Evolutionary conservation across 1,140 invertebrate genomes (phyloP).

Genomic region (Drosophila prosaltans): DNA sequence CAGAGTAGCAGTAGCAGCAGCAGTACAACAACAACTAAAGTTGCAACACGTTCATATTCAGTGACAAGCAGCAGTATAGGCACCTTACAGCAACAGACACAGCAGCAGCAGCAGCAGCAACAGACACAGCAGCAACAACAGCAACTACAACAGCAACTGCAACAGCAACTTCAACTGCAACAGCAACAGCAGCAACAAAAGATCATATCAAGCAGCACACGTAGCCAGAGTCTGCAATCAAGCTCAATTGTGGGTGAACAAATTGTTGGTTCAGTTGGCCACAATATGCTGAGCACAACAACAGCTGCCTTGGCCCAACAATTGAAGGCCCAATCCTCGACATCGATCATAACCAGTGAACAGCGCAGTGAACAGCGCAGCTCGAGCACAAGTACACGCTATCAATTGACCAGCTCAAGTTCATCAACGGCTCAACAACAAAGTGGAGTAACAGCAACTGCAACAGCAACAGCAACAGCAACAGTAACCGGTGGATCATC

Average conservation of each 20-base stretch:
- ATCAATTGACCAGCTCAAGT: slow-evolving; percentile 48
- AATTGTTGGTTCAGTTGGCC: slow-evolving; percentile 23
- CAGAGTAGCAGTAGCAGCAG: slow-evolving; percentile 36
- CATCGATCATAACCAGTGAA: slow-evolving; percentile 70
- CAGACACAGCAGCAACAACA: slow-evolving; percentile 32
- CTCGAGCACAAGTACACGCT: slow-evolving; percentile 58
- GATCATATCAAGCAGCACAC: slow-evolving; percentile 72
- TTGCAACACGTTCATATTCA: slow-evolving; percentile 73
- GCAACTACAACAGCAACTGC: slow-evolving; percentile 33
- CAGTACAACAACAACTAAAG: slow-evolving; percentile 66
- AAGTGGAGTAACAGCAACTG: slow-evolving; percentile 1
- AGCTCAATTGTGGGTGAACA: slow-evolving; percentile 67
- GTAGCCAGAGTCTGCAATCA: slow-evolving; percentile 80
- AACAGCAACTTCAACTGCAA: slow-evolving; percentile 22
- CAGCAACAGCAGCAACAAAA: slow-evolving; percentile 62
- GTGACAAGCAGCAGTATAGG: slow-evolving; percentile 62
- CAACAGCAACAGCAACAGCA: slow-evolving; percentile 7
- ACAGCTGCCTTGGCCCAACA: slow-evolving; percentile 59
- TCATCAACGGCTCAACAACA: slow-evolving; percentile 12
- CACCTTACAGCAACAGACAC: slow-evolving; percentile 16
- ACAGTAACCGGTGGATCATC: slow-evolving; percentile 6
- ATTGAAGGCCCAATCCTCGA: slow-evolving; percentile 78
- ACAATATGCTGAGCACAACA: slow-evolving; percentile 34
- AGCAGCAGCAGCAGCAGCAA: slow-evolving; percentile 24
- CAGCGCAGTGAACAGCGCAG: slow-evolving; percentile 58